Evolutionary conservation across 2,113 vertebrate genomes (phyloP).

Genomic region (Rhabdomys dilectus): DNA sequence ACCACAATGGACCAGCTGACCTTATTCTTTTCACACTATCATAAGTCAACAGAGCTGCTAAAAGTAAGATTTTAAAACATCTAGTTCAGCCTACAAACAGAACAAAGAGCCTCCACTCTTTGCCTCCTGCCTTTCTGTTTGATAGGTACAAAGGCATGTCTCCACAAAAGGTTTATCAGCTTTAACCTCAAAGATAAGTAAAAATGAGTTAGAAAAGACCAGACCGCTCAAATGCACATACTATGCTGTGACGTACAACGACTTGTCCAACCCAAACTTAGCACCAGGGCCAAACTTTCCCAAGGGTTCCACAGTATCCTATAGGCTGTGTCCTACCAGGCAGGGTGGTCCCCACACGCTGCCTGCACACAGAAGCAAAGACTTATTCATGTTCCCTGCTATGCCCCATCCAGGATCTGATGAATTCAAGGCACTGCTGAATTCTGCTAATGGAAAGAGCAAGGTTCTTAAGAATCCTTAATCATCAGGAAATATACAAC

Average conservation of each 20-base stretch:
- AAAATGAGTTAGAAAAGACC: slow-evolving; percentile 46
- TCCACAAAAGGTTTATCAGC: slow-evolving; percentile 70
- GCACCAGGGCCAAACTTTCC: not conserved
- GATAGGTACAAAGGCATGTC: slow-evolving; percentile 64
- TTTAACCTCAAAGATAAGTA: slow-evolving; percentile 70
- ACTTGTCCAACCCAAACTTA: not conserved
- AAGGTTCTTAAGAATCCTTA: not conserved
- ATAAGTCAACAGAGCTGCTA: slow-evolving; percentile 75
- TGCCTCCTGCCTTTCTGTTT: slow-evolving; percentile 56
- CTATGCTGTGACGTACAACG: not conserved
- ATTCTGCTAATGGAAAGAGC: not conserved
- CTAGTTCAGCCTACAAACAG: slow-evolving; percentile 70
- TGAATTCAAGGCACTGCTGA: not conserved
- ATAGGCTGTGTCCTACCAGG: no score
- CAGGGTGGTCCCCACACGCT: not conserved
- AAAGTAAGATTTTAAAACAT: slow-evolving; percentile 78
- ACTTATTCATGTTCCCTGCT: not conserved
- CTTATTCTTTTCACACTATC: slow-evolving; percentile 75
- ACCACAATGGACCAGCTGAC: slow-evolving; percentile 71
- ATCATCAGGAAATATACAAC: not conserved
- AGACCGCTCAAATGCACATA: slow-evolving; percentile 2
- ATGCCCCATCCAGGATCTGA: not conserved
- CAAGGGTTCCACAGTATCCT: no score
- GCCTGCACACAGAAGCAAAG: not conserved
- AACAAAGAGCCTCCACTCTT: slow-evolving; percentile 76